These are phyloP conservation scores for Heliconius hortense DNA, from an alignment of 2,888 invertebrate genomes.

Conservation along the genomic window DNA sequence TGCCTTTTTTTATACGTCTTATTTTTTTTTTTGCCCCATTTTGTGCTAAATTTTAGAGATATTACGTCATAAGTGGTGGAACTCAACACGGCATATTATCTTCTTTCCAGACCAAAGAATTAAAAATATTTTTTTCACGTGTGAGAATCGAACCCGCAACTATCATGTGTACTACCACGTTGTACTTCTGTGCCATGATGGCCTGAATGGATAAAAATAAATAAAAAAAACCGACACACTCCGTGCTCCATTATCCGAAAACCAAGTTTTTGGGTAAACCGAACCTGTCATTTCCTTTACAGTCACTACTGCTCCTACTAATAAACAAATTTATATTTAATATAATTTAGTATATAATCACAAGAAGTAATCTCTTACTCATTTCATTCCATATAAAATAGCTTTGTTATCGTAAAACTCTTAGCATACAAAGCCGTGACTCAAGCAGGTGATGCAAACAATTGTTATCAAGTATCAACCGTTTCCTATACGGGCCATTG, in stretches of 20 bases:
- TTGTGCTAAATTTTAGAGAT: too few relatives aligned
- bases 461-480: slow-evolving; percentile 41
- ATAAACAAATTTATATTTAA: background rate
- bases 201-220: too few relatives aligned
- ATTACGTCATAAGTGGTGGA: too few relatives aligned
- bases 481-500: slow-evolving; percentile 42
- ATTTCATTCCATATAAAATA: slow-evolving; percentile 16
- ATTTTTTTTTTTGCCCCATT: too few relatives aligned
- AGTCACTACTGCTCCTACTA: background rate
- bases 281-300: background rate
- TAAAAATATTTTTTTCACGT: too few relatives aligned
- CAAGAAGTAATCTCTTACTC: slow-evolving; percentile 4
- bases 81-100: too few relatives aligned
- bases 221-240: too few relatives aligned
- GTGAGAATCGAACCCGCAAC: background rate
- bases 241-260: too few relatives aligned
- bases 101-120: too few relatives aligned
- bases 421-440: slow-evolving; percentile 44
- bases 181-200: background rate
- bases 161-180: background rate
- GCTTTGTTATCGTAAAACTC: slow-evolving; percentile 39
- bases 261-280: background rate
- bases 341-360: background rate
- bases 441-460: slow-evolving; percentile 46
- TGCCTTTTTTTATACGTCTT: background rate